Evolutionary conservation across 2,113 vertebrate genomes (phyloP).

Genomic region (Anoura caudifer): DNA sequence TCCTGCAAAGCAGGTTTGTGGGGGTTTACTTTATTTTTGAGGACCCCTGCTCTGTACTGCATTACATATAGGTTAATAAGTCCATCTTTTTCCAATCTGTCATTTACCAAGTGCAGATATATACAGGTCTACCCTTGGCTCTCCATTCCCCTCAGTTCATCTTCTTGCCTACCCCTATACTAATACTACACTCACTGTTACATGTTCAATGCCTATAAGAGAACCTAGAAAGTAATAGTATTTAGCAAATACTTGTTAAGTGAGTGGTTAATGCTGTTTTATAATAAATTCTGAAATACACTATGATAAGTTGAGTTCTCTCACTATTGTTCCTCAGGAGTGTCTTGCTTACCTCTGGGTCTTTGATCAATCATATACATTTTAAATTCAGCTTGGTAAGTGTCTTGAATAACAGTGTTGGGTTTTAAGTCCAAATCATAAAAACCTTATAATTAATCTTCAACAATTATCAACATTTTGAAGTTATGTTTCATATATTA

Average conservation of each 20-base stretch:
- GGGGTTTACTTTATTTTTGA: too few relatives aligned
- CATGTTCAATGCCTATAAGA: not conserved
- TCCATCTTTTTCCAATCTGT: not conserved
- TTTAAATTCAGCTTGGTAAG: not conserved
- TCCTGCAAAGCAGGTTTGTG: too few relatives aligned
- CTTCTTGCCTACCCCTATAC: not conserved
- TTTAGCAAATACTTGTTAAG: not conserved
- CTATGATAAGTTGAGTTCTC: not conserved
- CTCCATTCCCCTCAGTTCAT: not conserved
- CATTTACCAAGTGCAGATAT: not conserved
- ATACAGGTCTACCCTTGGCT: not conserved
- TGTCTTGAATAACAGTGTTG: not conserved
- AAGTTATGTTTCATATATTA: not conserved
- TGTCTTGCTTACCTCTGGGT: not conserved
- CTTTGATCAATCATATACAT: not conserved
- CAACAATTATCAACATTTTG: not conserved
- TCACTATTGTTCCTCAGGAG: not conserved
- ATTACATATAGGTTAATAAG: not conserved
- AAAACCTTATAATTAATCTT: not conserved
- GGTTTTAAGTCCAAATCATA: not conserved
- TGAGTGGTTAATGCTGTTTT: not conserved
- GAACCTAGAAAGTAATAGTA: not conserved
- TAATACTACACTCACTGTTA: not conserved
- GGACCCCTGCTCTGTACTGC: too few relatives aligned
- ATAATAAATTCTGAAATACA: not conserved